phyloP scores from a whole-genome alignment of 2,888 invertebrate genomes.

The Cheilosia scutellata region DNA sequence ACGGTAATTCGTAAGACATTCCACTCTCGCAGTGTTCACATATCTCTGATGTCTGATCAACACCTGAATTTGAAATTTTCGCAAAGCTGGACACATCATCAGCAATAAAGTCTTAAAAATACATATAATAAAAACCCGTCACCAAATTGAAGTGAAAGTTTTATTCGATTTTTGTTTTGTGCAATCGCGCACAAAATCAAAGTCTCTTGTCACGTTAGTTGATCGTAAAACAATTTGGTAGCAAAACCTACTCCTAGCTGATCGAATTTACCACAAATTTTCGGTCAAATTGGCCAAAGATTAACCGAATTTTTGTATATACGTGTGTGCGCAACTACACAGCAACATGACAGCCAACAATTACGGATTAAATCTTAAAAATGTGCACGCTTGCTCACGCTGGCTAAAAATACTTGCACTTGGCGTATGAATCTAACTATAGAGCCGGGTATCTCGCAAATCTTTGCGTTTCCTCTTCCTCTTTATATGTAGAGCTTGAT shows the following conservation, averaged over 20 bases:
- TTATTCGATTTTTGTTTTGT: constrained; percentile 40
- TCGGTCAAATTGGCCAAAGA: constrained; percentile 13
- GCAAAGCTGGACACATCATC: constrained; percentile 30
- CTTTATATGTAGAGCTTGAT: not conserved
- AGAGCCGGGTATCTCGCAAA: constrained; percentile 19
- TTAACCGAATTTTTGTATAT: not conserved
- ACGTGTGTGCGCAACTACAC: not conserved
- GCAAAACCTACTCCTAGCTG: not conserved
- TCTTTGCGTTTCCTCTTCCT: constrained; percentile 42
- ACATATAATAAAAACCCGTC: constrained; percentile 5
- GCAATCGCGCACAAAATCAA: constrained; percentile 37
- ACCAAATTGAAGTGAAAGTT: constrained; percentile 61
- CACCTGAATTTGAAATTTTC: constrained; percentile 47
- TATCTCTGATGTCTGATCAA: constrained; percentile 10
- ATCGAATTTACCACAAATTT: constrained; percentile 3
- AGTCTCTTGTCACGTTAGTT: constrained; percentile 61
- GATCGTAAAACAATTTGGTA: constrained; percentile 35
- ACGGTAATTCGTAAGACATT: constrained; percentile 17
- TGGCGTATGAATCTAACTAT: constrained; percentile 70
- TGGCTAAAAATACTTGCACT: constrained; percentile 73
- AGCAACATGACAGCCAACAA: constrained; percentile 51
- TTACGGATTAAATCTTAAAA: constrained; percentile 57
- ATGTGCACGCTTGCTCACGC: constrained; percentile 18
- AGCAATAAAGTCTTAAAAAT: constrained; percentile 2
- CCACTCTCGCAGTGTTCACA: constrained; percentile 29